Conservation (phyloP, 2,113 vertebrate genomes). For the Tyrannus savana region DNA sequence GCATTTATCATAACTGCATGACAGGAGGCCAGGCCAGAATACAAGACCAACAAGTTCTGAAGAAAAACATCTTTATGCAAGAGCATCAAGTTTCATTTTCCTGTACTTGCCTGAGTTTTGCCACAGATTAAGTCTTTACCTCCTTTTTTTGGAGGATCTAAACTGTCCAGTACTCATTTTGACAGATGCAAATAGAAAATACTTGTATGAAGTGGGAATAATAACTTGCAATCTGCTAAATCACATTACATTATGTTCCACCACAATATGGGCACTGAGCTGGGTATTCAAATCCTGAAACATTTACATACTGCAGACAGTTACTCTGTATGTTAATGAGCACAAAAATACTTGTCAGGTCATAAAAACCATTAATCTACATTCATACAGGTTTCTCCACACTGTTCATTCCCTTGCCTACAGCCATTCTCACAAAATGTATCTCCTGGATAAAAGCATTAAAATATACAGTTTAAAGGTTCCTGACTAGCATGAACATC, state of each 20-base stretch:
- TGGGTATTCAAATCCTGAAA: background rate
- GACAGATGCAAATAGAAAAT: background rate
- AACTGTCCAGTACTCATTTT: background rate
- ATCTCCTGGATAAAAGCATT: background rate
- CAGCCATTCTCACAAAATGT: background rate
- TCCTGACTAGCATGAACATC: background rate
- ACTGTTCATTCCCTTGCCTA: background rate
- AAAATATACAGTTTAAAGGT: background rate
- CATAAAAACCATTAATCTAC: background rate
- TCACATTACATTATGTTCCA: background rate
- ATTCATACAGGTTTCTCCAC: background rate
- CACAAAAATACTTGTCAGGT: background rate
- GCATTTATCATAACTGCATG: background rate
- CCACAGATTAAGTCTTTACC: background rate
- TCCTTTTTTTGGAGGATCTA: background rate
- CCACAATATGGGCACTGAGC: background rate
- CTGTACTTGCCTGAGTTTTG: background rate
- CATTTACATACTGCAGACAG: background rate
- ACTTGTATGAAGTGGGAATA: background rate
- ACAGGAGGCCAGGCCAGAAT: background rate
- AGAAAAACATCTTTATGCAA: background rate
- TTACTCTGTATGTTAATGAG: background rate
- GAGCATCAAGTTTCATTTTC: background rate
- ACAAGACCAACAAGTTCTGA: background rate
- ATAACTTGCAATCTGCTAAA: background rate